Evolutionary conservation across 2,113 vertebrate species (phyloP), one percentile per base, ranked within the genome.

Genomic region (Noturus placidus): DNA sequence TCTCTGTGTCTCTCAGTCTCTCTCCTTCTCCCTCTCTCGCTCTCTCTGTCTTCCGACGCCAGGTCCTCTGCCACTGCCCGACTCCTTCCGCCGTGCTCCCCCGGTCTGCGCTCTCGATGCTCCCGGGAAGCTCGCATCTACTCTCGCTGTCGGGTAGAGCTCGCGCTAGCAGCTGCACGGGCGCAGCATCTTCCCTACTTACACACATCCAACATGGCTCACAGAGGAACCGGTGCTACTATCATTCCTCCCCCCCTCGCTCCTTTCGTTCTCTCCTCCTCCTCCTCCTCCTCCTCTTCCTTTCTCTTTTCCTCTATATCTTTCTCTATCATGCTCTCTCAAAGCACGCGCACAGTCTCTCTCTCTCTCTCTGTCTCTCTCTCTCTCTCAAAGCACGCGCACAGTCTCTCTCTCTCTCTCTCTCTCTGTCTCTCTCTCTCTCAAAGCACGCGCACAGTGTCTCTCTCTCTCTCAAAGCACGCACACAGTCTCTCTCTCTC

Each of bases 201-300:
- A 93, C 94, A 94, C 95, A 94, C 94, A 95, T 96, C 96, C 96
- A 97, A 97, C 96, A 97, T 97, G 96, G 97, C 97, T 98, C 94
- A 96, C 92, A 92, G 92, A 93, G 92, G 91, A 94, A 92, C 93
- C 88, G 92, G 93, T 95, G 94, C 94, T 94, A 92, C 93, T 92
- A 92, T 92, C 90, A 92, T 92, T 93, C 91, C 92, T 91, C 85
- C 88, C 86, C 54, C 86, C 83, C 89, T 88, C 89, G 84, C 91
- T 91, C 91, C 89, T 90, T 87, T 87, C 89, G 89, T 89, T 92
- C 89, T 89, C 83, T 86, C 92, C 94, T 93, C 95, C 91, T 92
- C 93, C 92, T 93, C 95, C 91, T 92, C 93, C 92, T 93, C 85
- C 89, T 69, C 91, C 89, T 63, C 87, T 56, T 88, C 59, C 87